phyloP scores from a whole-genome alignment of 2,888 invertebrate species.

The Leucoma salicis region DNA sequence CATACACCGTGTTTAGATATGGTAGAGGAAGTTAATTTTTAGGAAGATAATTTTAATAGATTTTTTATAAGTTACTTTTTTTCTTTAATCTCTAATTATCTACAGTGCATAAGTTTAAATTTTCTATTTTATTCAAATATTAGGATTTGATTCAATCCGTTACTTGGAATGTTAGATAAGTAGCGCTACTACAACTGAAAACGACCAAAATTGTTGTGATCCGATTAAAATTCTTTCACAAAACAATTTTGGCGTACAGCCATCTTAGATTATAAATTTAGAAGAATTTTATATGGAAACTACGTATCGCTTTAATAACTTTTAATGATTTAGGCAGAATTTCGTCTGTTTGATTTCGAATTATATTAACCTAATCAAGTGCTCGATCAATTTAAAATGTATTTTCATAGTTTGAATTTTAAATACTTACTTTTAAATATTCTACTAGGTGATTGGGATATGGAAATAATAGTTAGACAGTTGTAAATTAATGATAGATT shows the following conservation, averaged over 20 bases:
- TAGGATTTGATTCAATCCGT: constrained; percentile 62
- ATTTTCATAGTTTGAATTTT: constrained; percentile 31
- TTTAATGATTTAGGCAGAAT: constrained; percentile 62
- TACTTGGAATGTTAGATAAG: constrained; percentile 71
- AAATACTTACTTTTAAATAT: constrained; percentile 25
- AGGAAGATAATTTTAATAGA: constrained; percentile 51
- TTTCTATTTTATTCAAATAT: constrained; percentile 72
- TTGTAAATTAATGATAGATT: constrained; percentile 36
- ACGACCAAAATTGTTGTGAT: constrained; percentile 36
- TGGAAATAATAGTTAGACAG: constrained; percentile 23
- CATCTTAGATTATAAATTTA: constrained; percentile 74
- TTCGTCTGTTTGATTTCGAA: constrained; percentile 63
- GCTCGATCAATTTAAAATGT: constrained; percentile 57
- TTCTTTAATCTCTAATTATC: constrained; percentile 73
- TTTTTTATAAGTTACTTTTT: constrained; percentile 54
- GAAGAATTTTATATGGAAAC: constrained; percentile 74
- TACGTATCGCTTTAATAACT: constrained; percentile 67
- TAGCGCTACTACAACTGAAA: constrained; percentile 59
- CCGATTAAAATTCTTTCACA: constrained; percentile 32
- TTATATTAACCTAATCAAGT: constrained; percentile 72
- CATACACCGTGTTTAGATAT: constrained; percentile 75
- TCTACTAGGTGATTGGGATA: constrained; percentile 18
- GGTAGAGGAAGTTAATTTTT: constrained; percentile 64
- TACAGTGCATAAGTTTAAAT: constrained; percentile 78
- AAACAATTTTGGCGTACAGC: constrained; percentile 38